Evolutionary conservation across 2,113 vertebrate species (phyloP).

Genomic region (Muscicapa adusta): DNA sequence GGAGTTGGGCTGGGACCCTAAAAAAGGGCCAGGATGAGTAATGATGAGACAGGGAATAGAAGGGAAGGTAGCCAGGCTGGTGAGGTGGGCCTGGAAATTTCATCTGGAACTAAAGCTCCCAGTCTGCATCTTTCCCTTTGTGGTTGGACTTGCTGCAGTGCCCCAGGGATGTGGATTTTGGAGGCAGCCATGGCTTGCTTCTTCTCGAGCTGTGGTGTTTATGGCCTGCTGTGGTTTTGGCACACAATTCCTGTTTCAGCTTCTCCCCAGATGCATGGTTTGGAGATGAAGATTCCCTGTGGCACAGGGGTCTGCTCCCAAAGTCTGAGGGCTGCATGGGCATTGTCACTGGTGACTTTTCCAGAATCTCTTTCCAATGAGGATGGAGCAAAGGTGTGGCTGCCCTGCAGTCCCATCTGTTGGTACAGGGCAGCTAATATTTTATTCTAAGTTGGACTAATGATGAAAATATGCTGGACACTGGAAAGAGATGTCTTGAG

Average conservation of each 20-base stretch:
- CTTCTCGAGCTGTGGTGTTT: background rate
- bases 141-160: background rate
- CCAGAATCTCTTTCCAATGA: background rate
- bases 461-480: background rate
- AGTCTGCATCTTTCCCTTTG: background rate
- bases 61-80: background rate
- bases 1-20: background rate
- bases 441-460: background rate
- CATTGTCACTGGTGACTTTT: background rate
- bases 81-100: background rate
- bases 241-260: background rate
- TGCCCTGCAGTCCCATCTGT: background rate
- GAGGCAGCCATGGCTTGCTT: background rate
- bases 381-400: background rate
- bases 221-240: conserved; percentile 11
- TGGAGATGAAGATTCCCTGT: background rate
- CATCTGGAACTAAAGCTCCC: background rate
- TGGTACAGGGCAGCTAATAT: background rate
- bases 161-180: background rate
- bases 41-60: background rate
- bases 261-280: background rate
- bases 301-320: background rate
- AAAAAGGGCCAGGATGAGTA: background rate
- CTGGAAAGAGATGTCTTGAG: background rate
- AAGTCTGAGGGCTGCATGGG: background rate